phyloP scores from a whole-genome alignment of 2,113 vertebrate genomes.

The Pristiophorus japonicus region DNA sequence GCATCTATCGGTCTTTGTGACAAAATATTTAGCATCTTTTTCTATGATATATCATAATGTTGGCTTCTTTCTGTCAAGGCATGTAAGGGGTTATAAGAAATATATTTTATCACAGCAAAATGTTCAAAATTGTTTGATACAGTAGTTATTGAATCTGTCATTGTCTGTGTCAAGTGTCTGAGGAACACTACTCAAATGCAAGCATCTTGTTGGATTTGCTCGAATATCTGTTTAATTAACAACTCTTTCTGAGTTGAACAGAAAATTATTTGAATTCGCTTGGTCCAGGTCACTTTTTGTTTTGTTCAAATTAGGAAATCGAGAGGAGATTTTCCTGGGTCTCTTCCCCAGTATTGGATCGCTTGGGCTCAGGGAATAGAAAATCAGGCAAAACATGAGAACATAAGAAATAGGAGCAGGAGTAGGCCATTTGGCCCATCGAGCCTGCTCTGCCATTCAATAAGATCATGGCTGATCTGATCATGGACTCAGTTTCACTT shows the following conservation, averaged over 20 bases:
- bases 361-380: neutral
- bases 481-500: no score
- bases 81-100: neutral
- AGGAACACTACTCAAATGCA: neutral
- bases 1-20: neutral
- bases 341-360: neutral
- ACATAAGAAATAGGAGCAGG: no score
- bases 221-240: neutral
- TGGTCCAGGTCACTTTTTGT: neutral
- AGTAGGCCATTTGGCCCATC: no score
- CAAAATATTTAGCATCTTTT: neutral
- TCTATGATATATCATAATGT: neutral
- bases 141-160: neutral
- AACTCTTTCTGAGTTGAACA: neutral
- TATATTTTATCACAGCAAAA: neutral
- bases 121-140: neutral
- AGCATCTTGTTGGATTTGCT: neutral
- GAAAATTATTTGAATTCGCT: neutral
- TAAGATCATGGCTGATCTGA: no score
- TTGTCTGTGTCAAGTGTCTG: neutral
- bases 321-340: neutral
- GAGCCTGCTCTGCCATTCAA: no score
- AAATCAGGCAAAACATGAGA: no score
- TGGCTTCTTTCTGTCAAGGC: neutral
- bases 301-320: neutral